phyloP scores from a whole-genome alignment of 2,113 vertebrate species.

The Anoura caudifer region DNA sequence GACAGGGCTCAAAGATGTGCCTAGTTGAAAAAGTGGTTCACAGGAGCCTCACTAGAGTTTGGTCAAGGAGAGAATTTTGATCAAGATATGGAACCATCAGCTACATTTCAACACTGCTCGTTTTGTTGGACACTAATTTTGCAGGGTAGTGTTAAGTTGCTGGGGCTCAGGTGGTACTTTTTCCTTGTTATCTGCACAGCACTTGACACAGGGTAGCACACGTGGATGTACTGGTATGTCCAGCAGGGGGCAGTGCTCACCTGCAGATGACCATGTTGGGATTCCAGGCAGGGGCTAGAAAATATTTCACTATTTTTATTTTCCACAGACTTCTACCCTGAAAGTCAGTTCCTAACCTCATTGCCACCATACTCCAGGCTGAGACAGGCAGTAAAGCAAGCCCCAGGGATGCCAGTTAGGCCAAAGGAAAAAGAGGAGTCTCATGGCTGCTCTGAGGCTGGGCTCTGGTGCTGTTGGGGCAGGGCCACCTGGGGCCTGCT shows the following conservation, averaged over 20 bases:
- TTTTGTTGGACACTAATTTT: not conserved
- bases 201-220: fast-evolving
- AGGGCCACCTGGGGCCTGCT: not conserved
- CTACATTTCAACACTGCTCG: not conserved
- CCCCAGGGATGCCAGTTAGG: not conserved
- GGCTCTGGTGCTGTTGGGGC: not conserved
- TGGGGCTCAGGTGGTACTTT: not conserved
- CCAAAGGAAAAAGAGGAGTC: not conserved
- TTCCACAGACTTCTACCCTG: conserved; percentile 26
- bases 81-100: not conserved
- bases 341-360: not conserved
- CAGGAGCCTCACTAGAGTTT: not conserved
- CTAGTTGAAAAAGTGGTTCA: not conserved
- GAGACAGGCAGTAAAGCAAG: not conserved
- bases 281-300: not conserved
- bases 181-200: not conserved
- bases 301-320: not conserved
- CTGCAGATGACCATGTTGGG: not conserved
- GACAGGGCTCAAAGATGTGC: not conserved
- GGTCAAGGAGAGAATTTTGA: not conserved
- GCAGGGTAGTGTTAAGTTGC: not conserved
- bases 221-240: not conserved
- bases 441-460: not conserved
- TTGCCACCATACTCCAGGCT: not conserved
- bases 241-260: conserved; percentile 75